A percentile compares a stretch with the other conserved stretches of the same genome.
Evolutionary conservation across 2,113 vertebrate species (phyloP).

Genomic region (Pycnonotus jocosus): DNA sequence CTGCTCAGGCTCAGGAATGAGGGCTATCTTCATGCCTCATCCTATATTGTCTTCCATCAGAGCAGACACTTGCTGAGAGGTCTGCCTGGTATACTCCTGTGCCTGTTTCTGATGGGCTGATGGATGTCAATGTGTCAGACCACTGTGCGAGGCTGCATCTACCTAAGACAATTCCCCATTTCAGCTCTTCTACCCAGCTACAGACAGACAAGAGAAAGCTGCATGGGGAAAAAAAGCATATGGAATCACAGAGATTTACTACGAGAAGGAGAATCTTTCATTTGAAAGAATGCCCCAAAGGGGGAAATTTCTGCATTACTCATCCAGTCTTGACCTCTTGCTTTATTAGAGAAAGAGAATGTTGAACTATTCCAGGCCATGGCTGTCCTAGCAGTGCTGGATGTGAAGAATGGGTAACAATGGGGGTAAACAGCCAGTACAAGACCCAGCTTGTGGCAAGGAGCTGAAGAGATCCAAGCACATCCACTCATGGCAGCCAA

Average conservation of each 20-base stretch:
- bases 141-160: not conserved
- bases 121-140: rapidly evolving
- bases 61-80: not conserved
- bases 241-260: not conserved
- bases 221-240: rapidly evolving
- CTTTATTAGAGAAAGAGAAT: not conserved
- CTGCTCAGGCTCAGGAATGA: not conserved
- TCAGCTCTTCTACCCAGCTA: not conserved
- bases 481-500: rapidly evolving
- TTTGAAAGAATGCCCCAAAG: not conserved
- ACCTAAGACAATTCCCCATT: not conserved
- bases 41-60: not conserved
- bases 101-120: not conserved
- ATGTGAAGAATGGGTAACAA: not conserved
- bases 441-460: not conserved
- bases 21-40: not conserved
- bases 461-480: rapidly evolving
- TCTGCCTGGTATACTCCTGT: not conserved
- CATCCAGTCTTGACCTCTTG: not conserved
- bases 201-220: not conserved
- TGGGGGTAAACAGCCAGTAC: not conserved
- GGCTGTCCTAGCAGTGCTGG: not conserved
- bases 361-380: not conserved
- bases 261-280: not conserved
- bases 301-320: not conserved